Evolutionary conservation across 64 coral and sea anemone species (phyloP).

Genomic region (Montipora foliosa): DNA sequence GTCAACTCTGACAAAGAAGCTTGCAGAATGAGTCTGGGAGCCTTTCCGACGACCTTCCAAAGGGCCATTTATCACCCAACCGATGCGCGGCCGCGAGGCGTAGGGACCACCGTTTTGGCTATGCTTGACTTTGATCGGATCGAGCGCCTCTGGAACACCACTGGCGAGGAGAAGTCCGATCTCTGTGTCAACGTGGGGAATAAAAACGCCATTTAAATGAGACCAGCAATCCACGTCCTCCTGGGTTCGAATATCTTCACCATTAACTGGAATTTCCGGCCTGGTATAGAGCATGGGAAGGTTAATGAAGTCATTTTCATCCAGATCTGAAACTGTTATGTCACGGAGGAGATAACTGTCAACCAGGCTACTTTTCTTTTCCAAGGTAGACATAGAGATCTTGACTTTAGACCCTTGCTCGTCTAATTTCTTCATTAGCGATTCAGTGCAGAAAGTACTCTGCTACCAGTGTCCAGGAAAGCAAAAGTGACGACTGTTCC

Average conservation of each 20-base stretch:
- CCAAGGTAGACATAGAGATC: too few relatives aligned
- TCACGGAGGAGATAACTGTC: too few relatives aligned
- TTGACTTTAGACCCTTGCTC: too few relatives aligned
- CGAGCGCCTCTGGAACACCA: conserved; percentile 23
- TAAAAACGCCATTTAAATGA: not conserved
- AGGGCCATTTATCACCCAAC: conserved; percentile 41
- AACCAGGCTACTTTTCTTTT: too few relatives aligned
- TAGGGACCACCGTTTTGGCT: conserved; percentile 32
- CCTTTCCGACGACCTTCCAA: not conserved
- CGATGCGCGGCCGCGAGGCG: not conserved
- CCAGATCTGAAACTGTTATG: too few relatives aligned
- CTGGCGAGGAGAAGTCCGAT: conserved; percentile 4
- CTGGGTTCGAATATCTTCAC: conserved; percentile 20
- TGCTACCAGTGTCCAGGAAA: too few relatives aligned
- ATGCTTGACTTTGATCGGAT: conserved; percentile 9
- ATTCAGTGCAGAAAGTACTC: too few relatives aligned
- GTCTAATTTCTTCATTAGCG: too few relatives aligned
- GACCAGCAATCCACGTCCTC: conserved; percentile 8
- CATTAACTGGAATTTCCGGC: conserved; percentile 16
- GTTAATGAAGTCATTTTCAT: not conserved
- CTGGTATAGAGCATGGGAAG: not conserved
- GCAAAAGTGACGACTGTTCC: too few relatives aligned
- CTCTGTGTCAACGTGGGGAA: conserved; percentile 17
- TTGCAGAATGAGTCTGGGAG: not conserved
- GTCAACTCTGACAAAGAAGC: conserved; percentile 13